Base-by-base conservation (phyloP, 2,113 vertebrate genomes). In the Sturnira hondurensis region DNA sequence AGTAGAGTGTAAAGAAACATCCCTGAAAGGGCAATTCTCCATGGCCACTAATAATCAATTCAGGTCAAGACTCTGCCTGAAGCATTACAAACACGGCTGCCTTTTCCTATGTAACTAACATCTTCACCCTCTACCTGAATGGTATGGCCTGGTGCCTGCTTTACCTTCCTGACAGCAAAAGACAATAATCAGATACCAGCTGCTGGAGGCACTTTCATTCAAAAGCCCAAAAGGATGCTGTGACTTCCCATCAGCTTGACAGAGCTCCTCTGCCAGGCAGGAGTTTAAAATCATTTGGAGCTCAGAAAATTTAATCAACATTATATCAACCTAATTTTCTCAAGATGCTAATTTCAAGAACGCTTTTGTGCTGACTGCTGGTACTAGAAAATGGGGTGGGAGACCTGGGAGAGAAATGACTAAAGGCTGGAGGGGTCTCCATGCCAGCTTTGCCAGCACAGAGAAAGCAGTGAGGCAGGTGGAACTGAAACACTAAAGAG, bases 261-360 rank as follows among this genome's bases (percentile, higher is more conserved):
- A 80, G 94, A 96, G 65, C 43, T 93, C 77, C 91, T 97, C 82
- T 91, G 84, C 95, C 76, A 96, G 78, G 88, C 82, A 96, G 82
- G 86, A 80, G 63, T 96, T 93, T 95, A 94, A 88, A 96, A 94
- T 96, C 87, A 94, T 92, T 52, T 45, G 73, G 81, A 89, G 70
- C 81, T 96, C 86, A 76, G 94, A 97, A 98, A 97, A 97, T 95
- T 95, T 96, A 97, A 94, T 95, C 88, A 97, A 95, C 94, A 89
- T 94, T 96, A 3, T 95, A 96, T 96, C 95, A 97, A 96, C 63
- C 91, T 95, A 97, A 97, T 97, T 95, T 96, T 97, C 96, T 96
- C 88, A 94, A 96, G 73, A 96, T 61, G 63, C 97, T 95, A 97
- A 98, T 95, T 98, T 93, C 78, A 91, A 86, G 67, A 94, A 91